Percentiles rank a stretch among this genome's conserved stretches.
Conservation (phyloP, 2,113 vertebrate genomes). For the Chinchilla lanigera region DNA sequence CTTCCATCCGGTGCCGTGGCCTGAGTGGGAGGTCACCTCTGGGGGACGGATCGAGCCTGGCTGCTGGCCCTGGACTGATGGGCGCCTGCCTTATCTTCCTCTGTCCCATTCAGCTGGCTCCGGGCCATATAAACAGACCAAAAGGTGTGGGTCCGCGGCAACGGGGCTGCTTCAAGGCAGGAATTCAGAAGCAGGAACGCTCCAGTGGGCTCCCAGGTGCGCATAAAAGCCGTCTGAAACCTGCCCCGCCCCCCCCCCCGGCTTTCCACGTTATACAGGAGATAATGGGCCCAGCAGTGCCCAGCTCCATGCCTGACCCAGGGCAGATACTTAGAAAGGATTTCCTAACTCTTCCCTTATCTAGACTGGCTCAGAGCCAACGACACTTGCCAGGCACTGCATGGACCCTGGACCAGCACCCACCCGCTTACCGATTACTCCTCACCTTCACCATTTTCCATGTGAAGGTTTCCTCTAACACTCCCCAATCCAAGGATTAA, state of each 20-base stretch:
- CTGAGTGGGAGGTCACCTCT: not conserved
- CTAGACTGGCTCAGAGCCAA: not conserved
- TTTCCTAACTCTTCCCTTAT: not conserved
- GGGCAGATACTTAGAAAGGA: not conserved
- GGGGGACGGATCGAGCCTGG: not conserved
- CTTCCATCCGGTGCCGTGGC: not conserved
- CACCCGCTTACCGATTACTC: not conserved
- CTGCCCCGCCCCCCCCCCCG: not conserved
- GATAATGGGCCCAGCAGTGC: not conserved
- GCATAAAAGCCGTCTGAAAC: not conserved
- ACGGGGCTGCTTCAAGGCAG: not conserved
- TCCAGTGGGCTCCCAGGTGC: not conserved
- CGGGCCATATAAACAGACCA: not conserved
- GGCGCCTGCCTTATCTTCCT: not conserved
- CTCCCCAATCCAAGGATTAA: not conserved
- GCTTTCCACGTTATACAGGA: not conserved
- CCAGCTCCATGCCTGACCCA: not conserved
- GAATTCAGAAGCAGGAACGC: slow-evolving; percentile 1
- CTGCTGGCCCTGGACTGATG: not conserved
- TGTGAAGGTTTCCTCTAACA: not conserved
- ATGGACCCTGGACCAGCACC: not conserved
- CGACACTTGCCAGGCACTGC: not conserved
- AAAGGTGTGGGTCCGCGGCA: not conserved
- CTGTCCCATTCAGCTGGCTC: not conserved
- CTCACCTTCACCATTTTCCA: not conserved